Base-by-base conservation (phyloP, 2,113 vertebrate genomes). In the Porphyrio hochstetteri region DNA sequence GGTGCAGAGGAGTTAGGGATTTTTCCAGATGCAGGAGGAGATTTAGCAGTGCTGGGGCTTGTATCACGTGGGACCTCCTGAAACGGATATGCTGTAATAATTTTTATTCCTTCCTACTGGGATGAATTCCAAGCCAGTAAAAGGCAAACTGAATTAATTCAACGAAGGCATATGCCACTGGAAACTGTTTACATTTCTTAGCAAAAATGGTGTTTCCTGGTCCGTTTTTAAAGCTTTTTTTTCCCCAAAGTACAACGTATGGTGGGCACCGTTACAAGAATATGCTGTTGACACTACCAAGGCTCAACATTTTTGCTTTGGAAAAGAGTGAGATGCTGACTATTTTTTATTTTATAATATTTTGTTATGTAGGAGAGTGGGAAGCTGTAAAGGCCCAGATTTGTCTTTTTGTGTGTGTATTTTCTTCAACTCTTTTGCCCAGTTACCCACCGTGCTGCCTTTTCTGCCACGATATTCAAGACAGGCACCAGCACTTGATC, bases 91-190 rank as follows among this genome's bases (percentile, higher is more conserved):
- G 82, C 96, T 97, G 96, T 97, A 94, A 97, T 98, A 96, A 93
- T 93, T 96, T 97, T 96, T 97, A 96, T 98, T 97, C 96, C 97
- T 97, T 98, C 94, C 97, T 97, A 96, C 97, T 97, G 98, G 98
- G 98, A 98, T 96, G 97, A 94, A 96, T 98, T 98, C 98, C 98
- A 98, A 98, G 97, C 97, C 97, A 97, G 97, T 97, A 98, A 98
- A 98, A 98, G 98, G 98, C 98, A 98, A 98, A 98, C 98, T 98
- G 97, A 98, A 98, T 98, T 98, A 98, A 98, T 98, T 98, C 97
- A 97, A 97, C 57, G 80, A 95, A 97, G 98, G 97, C 98, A 98
- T 98, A 98, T 98, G 98, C 98, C 98, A 98, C 97, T 97, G 97
- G 97, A 98, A 98, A 98, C 97, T 98, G 98, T 98, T 98, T 98